Percentiles rank a stretch among this genome's conserved stretches.
These are phyloP conservation scores for Coluber constrictor DNA, from an alignment of 2,797 vertebrate species.

Conservation along the genomic window DNA sequence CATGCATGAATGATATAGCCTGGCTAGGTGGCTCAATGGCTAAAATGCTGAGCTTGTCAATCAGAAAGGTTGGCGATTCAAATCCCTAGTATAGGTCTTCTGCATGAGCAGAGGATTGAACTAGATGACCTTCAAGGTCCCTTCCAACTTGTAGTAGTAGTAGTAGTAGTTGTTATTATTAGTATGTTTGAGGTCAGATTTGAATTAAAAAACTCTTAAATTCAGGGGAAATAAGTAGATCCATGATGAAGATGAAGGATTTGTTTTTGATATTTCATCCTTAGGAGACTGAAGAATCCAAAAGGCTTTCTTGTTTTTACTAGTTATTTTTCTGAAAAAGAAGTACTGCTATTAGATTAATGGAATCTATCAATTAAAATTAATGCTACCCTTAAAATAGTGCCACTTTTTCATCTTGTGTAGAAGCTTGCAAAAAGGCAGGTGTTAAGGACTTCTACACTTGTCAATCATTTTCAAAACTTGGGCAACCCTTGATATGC, in stretches of 20 bases:
- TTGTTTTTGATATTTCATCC: not conserved
- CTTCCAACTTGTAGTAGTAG: no score
- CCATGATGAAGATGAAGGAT: not conserved
- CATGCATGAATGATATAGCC: not conserved
- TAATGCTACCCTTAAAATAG: not conserved
- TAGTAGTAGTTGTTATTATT: no score
- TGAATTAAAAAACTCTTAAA: not conserved
- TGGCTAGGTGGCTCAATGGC: no score
- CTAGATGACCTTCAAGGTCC: no score
- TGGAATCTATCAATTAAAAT: not conserved
- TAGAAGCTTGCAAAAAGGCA: not conserved
- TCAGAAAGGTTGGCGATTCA: no score
- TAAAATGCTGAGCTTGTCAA: no score
- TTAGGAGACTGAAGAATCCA: not conserved
- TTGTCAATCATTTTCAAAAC: not conserved
- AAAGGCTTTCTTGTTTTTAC: not conserved
- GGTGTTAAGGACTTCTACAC: not conserved
- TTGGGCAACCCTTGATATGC: not conserved
- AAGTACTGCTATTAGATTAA: not conserved
- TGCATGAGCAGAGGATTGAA: no score
- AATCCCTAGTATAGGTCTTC: no score
- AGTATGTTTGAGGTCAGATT: not conserved
- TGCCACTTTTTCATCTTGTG: not conserved
- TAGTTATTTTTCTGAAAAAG: not conserved
- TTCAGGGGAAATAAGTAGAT: not conserved